Conservation (phyloP, 2,888 invertebrate genomes). For the Drepanosiphum platanoidis region DNA sequence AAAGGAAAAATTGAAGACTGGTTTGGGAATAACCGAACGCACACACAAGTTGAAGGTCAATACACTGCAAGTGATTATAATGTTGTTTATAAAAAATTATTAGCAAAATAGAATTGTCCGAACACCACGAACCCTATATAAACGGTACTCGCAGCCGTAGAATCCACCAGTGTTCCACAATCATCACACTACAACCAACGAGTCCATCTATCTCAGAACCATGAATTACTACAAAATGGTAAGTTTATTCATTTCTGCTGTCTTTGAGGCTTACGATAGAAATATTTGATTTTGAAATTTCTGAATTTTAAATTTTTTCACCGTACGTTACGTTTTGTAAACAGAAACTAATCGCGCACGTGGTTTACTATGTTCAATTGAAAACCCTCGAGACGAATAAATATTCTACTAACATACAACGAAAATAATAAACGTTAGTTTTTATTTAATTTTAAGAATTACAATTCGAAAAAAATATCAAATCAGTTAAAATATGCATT, state of each 20-base stretch:
- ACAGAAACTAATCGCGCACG: no score
- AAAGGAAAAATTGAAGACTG: conserved; percentile 16
- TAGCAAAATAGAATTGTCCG: conserved; percentile 11
- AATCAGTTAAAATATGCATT: not conserved
- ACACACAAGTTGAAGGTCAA: conserved; percentile 8
- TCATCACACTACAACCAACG: not conserved
- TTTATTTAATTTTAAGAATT: no score
- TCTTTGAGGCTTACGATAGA: no score
- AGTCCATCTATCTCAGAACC: not conserved
- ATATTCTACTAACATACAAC: no score
- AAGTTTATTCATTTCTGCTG: not conserved
- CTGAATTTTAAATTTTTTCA: not conserved
- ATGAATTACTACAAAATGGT: not conserved
- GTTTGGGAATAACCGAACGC: conserved; percentile 26
- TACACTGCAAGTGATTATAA: conserved; percentile 26
- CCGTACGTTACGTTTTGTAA: no score
- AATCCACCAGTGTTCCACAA: not conserved
- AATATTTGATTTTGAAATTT: not conserved
- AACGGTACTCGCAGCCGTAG: not conserved
- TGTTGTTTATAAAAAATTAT: conserved; percentile 7
- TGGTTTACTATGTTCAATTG: no score
- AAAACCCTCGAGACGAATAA: no score
- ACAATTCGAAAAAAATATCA: not conserved
- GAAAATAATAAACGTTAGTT: no score
- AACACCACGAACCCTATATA: conserved; percentile 17